Base-by-base conservation (phyloP, 2,797 vertebrate species). In the Trachurus trachurus region DNA sequence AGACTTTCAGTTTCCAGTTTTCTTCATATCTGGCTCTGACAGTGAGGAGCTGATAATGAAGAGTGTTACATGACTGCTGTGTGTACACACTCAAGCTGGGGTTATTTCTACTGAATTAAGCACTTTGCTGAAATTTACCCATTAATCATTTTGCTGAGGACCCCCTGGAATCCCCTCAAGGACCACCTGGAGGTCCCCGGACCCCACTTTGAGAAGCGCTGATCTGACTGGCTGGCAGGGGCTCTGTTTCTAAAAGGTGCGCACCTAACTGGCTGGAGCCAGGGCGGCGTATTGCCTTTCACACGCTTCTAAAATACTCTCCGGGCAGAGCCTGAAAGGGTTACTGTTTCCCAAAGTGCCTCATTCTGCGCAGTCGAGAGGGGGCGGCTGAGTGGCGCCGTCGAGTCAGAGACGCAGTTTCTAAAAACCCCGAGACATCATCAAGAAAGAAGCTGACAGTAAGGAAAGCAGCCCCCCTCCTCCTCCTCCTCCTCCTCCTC, bases 331-430 rank as follows among this genome's bases (percentile, higher is more conserved):
- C 88, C 94, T 95, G 95, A 96, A 96, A 95, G 95, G 96, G 96
- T 96, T 95, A 95, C 95, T 95, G 94, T 95, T 95, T 94, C 93
- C 92, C 94, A 94, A 95, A 94, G 94, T 94, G 93, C 95, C 94
- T 94, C 95, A 95, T 96, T 96, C 95, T 95, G 94, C 89, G 89
- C 94, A 93, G 94, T 95, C 93, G 92, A 95, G 95, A 95, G 95
- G 93, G 95, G 94, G 95, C 95, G 94, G 95, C 95, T 93, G 92
- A 95, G 95, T 96, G 96, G 96, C 95, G 96, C 96, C 96, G 95
- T 92, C 87, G 94, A 96, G 94, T 94, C 95, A 95, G 93, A 93
- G 94, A 93, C 94, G 92, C 92, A 94, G 92, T 94, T 95, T 94
- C 94, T 95, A 95, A 94, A 94, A 95, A 95, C 93, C 95, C 92